These are phyloP conservation scores for Leptobrachium ailaonicum DNA, from an alignment of 2,113 vertebrate species.

Conservation along the genomic window DNA sequence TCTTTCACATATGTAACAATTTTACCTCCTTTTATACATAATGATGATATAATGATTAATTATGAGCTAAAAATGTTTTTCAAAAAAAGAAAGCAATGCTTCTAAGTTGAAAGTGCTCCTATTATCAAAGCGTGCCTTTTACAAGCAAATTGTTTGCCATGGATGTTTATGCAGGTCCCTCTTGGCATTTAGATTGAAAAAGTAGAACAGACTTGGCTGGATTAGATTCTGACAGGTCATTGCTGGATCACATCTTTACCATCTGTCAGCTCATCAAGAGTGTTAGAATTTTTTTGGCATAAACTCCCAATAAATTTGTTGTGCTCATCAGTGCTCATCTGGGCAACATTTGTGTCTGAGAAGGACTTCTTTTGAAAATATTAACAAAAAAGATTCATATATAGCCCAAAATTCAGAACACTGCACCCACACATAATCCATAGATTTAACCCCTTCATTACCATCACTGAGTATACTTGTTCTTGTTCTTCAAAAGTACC, in stretches of 20 bases:
- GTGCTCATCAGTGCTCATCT: constrained; percentile 25
- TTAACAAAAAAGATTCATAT: too few relatives aligned
- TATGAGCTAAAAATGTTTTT: constrained; percentile 34
- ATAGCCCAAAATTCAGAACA: too few relatives aligned
- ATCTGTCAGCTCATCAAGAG: constrained; percentile 50
- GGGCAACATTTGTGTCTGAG: constrained; percentile 11
- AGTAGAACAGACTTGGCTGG: constrained; percentile 48
- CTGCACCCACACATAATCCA: too few relatives aligned
- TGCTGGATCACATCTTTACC: constrained; percentile 49
- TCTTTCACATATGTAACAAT: constrained; percentile 26
- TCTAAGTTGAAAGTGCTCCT: constrained; percentile 30
- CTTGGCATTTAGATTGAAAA: constrained; percentile 47
- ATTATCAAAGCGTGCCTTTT: constrained; percentile 42
- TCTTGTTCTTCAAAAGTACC: too few relatives aligned
- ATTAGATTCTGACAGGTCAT: constrained; percentile 50
- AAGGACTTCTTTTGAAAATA: constrained; percentile 1
- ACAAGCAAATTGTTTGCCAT: constrained; percentile 49
- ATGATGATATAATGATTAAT: constrained; percentile 42
- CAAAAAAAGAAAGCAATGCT: constrained; percentile 36
- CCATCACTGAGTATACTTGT: too few relatives aligned
- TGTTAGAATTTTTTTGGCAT: constrained; percentile 44
- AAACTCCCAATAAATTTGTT: constrained; percentile 39
- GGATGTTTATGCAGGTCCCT: constrained; percentile 45
- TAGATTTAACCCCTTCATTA: too few relatives aligned
- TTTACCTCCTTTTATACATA: constrained; percentile 15